A percentile compares a stretch with the other conserved stretches of the same genome.
Conservation (phyloP, 2,797 vertebrate species). For the Heterohyrax brucei region DNA sequence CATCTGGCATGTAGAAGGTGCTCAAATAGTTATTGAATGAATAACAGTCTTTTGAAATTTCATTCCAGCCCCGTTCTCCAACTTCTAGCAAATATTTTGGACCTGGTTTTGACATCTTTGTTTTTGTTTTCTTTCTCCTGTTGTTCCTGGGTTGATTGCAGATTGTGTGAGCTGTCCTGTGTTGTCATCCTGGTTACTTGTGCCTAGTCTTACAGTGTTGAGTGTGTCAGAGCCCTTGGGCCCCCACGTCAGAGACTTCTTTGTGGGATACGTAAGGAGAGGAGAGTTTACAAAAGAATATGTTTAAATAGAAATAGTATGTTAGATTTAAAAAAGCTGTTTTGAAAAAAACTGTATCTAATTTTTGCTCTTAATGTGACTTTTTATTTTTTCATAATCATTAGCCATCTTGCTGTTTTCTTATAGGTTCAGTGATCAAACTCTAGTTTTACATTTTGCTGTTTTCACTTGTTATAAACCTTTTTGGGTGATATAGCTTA, state of each 20-base stretch:
- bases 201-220: neutral
- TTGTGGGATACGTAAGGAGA: neutral
- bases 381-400: neutral
- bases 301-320: neutral
- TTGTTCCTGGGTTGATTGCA: neutral
- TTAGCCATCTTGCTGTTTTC: neutral
- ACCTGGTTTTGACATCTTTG: neutral
- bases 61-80: constrained; percentile 4
- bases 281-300: neutral
- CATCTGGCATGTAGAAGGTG: neutral
- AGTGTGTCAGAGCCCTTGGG: neutral
- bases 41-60: neutral
- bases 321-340: constrained; percentile 10
- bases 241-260: neutral
- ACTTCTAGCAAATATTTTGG: neutral
- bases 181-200: neutral
- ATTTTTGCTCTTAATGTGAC: neutral
- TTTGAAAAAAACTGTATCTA: neutral
- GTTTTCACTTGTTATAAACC: neutral
- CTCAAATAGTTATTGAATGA: neutral
- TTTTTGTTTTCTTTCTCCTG: constrained; percentile 42
- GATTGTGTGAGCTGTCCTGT: constrained; percentile 1
- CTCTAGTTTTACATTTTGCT: constrained; percentile 35
- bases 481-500: neutral
- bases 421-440: neutral